phyloP scores from a whole-genome alignment of 2,113 vertebrate species.

The Epinephelus cyanopodus region DNA sequence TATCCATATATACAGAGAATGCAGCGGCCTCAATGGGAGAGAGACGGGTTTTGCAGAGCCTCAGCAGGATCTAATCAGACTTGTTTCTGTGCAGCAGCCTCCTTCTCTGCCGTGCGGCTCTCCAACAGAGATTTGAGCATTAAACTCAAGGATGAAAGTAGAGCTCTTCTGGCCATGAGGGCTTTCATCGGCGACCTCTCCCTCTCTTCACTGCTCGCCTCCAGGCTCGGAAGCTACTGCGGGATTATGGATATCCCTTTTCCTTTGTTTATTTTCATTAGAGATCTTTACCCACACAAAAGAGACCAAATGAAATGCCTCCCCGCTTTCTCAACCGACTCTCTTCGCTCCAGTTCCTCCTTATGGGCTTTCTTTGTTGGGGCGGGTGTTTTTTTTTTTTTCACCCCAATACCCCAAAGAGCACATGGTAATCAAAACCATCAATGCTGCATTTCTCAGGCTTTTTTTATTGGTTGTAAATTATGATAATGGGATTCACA shows the following conservation, averaged over 20 bases:
- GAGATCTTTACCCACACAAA: conserved; percentile 74
- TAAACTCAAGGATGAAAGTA: conserved; percentile 62
- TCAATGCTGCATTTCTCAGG: conserved; percentile 74
- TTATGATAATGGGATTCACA: conserved; percentile 80
- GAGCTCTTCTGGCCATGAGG: conserved; percentile 50
- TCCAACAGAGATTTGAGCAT: conserved; percentile 61
- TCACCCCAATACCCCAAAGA: conserved; percentile 74
- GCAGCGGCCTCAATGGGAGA: conserved; percentile 19
- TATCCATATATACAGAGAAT: conserved; percentile 35
- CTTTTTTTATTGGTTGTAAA: conserved; percentile 82
- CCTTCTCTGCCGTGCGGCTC: conserved; percentile 45
- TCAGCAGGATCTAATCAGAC: conserved; percentile 75
- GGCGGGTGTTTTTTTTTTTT: conserved; percentile 32
- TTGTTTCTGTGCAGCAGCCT: conserved; percentile 23
- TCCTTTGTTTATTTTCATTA: conserved; percentile 80
- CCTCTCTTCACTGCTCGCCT: conserved; percentile 58
- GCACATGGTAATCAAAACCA: conserved; percentile 85
- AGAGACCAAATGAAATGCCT: conserved; percentile 74
- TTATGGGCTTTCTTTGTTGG: conserved; percentile 68
- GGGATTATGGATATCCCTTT: conserved; percentile 70
- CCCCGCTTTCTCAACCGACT: conserved; percentile 63
- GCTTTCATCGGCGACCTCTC: conserved; percentile 61
- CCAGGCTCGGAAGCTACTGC: conserved; percentile 71
- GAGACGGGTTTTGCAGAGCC: conserved; percentile 43
- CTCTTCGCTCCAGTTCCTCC: conserved; percentile 64